Evolutionary conservation across 30 jellyfish, hydroid and myxozoan species (phyloP).

Genomic region (Chironex yamaguchii): DNA sequence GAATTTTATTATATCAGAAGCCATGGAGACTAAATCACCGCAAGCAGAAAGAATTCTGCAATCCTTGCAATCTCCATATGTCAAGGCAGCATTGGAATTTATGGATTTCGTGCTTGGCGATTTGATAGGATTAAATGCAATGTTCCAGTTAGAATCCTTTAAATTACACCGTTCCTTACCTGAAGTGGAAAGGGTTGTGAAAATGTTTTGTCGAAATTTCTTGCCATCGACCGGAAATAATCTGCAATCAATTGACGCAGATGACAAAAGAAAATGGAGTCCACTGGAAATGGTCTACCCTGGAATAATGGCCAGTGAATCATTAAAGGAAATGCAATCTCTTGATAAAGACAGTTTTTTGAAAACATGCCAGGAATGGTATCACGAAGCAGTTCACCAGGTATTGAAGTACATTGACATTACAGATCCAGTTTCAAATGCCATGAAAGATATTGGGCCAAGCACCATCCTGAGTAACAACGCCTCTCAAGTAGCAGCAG

Average conservation of each 20-base stretch:
- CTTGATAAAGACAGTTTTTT: conserved; percentile 39
- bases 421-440: conserved; percentile 26
- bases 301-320: conserved; percentile 22
- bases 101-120: conserved; percentile 44
- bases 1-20: too few relatives aligned
- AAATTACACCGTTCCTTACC: conserved; percentile 50
- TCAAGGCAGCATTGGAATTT: conserved; percentile 9
- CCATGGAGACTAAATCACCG: neutral
- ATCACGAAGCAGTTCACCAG: conserved; percentile 34
- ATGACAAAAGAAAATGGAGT: neutral
- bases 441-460: conserved; percentile 12
- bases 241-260: neutral
- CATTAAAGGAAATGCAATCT: conserved; percentile 24
- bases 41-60: neutral
- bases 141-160: conserved; percentile 42
- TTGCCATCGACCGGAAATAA: neutral
- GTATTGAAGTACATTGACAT: conserved; percentile 8
- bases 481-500: conserved; percentile 29
- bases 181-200: conserved; percentile 36
- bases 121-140: conserved; percentile 27
- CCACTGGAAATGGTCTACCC: conserved; percentile 44
- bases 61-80: neutral
- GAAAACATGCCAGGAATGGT: neutral
- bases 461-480: neutral
- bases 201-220: conserved; percentile 11